These are phyloP conservation scores for Ectemnius continuus DNA, from an alignment of 2,888 invertebrate genomes.

Conservation along the genomic window DNA sequence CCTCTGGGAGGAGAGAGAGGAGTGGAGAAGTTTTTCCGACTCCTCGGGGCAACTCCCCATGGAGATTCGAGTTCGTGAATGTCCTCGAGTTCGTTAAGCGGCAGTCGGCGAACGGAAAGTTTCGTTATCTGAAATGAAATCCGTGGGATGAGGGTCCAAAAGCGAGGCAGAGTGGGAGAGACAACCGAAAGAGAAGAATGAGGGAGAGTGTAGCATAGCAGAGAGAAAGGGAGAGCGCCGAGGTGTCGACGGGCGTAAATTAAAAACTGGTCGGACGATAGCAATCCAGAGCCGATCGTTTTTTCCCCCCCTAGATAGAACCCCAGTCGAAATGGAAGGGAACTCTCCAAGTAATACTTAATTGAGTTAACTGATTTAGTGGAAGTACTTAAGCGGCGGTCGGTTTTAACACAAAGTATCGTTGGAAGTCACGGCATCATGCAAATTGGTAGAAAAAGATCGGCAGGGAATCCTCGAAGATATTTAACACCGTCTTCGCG, in stretches of 20 bases:
- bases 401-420: slow-evolving; percentile 23
- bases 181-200: too few relatives aligned
- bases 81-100: slow-evolving; percentile 51
- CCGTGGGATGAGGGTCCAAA: slow-evolving; percentile 20
- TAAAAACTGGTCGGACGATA: slow-evolving; percentile 40
- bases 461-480: slow-evolving; percentile 9
- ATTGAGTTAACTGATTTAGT: too few relatives aligned
- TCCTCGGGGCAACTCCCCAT: neutral
- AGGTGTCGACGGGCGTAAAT: slow-evolving; percentile 31
- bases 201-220: too few relatives aligned
- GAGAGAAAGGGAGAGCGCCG: neutral
- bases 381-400: too few relatives aligned
- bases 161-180: slow-evolving; percentile 1
- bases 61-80: slow-evolving; percentile 22
- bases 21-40: slow-evolving; percentile 26
- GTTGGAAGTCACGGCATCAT: slow-evolving; percentile 38
- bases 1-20: slow-evolving; percentile 1
- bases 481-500: slow-evolving; percentile 28
- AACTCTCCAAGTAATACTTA: too few relatives aligned
- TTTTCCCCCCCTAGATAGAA: too few relatives aligned
- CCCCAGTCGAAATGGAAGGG: too few relatives aligned
- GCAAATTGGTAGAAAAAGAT: slow-evolving; percentile 2
- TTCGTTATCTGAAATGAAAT: slow-evolving; percentile 64
- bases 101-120: slow-evolving; percentile 41
- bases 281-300: too few relatives aligned